Base-by-base conservation (phyloP, 2,888 invertebrate genomes). In the Ectemnius cavifrons region DNA sequence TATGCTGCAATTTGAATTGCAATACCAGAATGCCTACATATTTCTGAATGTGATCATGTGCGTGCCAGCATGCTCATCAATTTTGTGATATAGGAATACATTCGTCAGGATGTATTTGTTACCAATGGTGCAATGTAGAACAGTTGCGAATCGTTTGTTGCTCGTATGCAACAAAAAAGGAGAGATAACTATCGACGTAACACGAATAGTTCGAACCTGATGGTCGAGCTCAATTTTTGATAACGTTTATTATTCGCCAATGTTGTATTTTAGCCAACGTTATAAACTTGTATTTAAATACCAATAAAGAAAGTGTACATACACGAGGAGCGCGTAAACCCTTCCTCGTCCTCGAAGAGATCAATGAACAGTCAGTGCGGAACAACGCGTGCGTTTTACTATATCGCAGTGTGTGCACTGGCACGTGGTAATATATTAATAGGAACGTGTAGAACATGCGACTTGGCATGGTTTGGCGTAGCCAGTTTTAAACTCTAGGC, bases 401-500 rank as follows among this genome's bases (percentile, higher is more conserved):
- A 6, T 59, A 27, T 63, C 59, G 20, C 18, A 58, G 57, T 62
- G 27, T 6, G 45, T 18, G 68, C 28, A 60, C 45, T 14, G 47
- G 28, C 63, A 74, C 47, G 69, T 70, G 57, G 59, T 63, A 52
- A 65, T 71, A 65, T 76, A 84, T 80, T 76, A 73, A 81, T 77
- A 78, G 78, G 61, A 28, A 56, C 52, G 47, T 57, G 23, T 63
- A 64, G 58, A 58, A 79, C n/a, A 52, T 65, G 65, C 56, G 23
- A 81, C 77, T 88, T 88, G 88, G 88, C 88, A 83, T 76, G 64
- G 47, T 56, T 67, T 60, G 13, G 63, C 75, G 56, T 72, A 76
- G 84, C 79, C 80, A 82, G 77, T 83, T 87, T 82, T 82, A 79
- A 80, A 73, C 86, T 83, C 79, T 81, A 80, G 82, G 86, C 80